Conservation (phyloP, 2,888 invertebrate species). For the Geotrupes spiniger region DNA sequence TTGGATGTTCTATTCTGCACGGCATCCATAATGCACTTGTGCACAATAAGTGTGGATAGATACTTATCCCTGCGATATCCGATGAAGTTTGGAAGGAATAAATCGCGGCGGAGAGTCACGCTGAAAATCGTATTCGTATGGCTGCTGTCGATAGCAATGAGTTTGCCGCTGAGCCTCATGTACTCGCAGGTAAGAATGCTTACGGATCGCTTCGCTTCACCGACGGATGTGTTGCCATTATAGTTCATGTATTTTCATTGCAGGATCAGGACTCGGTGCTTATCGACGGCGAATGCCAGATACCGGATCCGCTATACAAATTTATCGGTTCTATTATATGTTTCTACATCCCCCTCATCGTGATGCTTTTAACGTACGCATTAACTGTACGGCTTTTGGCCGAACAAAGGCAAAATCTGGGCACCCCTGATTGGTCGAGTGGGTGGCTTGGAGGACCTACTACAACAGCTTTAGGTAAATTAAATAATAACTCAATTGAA, state of each 20-base stretch:
- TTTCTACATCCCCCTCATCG: conserved; percentile 91
- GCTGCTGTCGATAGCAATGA: conserved; percentile 90
- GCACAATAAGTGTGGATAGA: conserved; percentile 94
- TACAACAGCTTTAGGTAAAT: conserved; percentile 25
- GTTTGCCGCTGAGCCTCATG: conserved; percentile 83
- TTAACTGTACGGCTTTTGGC: conserved; percentile 86
- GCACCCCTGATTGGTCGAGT: conserved; percentile 68
- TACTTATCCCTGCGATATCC: conserved; percentile 89
- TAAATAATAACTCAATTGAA: conserved; percentile 9
- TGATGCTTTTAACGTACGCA: conserved; percentile 94
- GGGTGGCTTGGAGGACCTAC: conserved; percentile 66
- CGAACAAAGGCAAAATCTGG: conserved; percentile 73
- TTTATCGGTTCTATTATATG: conserved; percentile 92
- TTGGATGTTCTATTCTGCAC: conserved; percentile 95
- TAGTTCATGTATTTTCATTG: conserved; percentile 34
- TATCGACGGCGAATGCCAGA: conserved; percentile 80
- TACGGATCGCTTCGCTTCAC: not conserved
- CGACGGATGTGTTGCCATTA: too few species aligned
- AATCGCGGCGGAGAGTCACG: conserved; percentile 78
- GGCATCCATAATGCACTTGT: conserved; percentile 94
- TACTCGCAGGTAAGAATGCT: conserved; percentile 71
- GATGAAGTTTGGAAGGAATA: conserved; percentile 89
- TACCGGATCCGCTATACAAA: conserved; percentile 85
- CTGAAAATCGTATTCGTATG: conserved; percentile 93
- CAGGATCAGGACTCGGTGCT: conserved; percentile 82